These are phyloP conservation scores for Hoplodrina ambigua DNA, from an alignment of 2,888 invertebrate genomes.

Conservation along the genomic window DNA sequence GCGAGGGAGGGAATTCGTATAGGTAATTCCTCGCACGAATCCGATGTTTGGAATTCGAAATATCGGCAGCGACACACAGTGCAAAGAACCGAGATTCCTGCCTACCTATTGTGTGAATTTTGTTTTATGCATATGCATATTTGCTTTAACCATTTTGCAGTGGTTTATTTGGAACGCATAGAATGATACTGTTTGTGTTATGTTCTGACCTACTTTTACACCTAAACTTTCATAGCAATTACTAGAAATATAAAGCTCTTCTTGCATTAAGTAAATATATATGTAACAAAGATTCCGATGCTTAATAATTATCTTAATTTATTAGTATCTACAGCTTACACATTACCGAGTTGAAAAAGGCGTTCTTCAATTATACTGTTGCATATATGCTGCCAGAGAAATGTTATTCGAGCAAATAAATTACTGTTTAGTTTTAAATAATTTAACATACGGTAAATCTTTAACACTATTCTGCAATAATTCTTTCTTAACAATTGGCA, in stretches of 20 bases:
- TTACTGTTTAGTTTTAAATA: background rate
- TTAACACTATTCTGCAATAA: constrained; percentile 8
- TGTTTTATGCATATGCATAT: constrained; percentile 56
- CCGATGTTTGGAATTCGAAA: constrained; percentile 72
- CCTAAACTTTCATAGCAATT: background rate
- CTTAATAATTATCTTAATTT: constrained; percentile 18
- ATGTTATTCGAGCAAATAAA: constrained; percentile 20
- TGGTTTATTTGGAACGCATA: constrained; percentile 48
- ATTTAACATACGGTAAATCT: background rate
- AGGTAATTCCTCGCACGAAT: constrained; percentile 66
- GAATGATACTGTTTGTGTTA: constrained; percentile 30
- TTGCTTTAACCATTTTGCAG: constrained; percentile 58
- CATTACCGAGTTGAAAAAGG: constrained; percentile 1
- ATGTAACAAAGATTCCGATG: constrained; percentile 18
- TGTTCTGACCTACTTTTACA: constrained; percentile 21
- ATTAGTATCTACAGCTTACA: background rate
- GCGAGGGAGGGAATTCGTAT: constrained; percentile 61
- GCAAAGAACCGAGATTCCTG: constrained; percentile 64
- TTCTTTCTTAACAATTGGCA: constrained; percentile 37
- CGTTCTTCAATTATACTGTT: constrained; percentile 26
- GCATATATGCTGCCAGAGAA: background rate
- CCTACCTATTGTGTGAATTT: constrained; percentile 59
- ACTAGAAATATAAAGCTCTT: background rate
- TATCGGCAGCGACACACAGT: constrained; percentile 66
- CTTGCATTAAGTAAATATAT: constrained; percentile 12